Evolutionary conservation across 2,888 invertebrate species (phyloP), one percentile per base, ranked within the genome.

Genomic region (Trissolcus brochymenae): DNA sequence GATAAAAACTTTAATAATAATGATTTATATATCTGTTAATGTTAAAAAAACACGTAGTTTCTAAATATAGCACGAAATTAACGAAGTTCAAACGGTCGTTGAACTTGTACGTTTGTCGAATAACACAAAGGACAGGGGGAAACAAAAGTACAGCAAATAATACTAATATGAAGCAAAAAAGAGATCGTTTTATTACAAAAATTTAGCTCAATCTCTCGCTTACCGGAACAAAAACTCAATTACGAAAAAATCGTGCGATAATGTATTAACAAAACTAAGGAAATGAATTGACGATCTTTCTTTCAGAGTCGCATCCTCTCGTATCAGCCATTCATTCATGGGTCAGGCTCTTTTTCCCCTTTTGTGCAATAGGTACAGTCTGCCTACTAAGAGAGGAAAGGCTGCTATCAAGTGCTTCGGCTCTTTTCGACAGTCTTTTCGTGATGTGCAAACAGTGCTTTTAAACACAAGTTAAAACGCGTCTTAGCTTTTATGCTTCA

Each of bases 291-390:
- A 85, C 87, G 82, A 88, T 88, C 84, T 88, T 87, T 87, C 87
- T 88, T 88, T 88, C 88, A 88, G 88, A 89, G 86, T 86, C 86
- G 85, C 89, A 88, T 87, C 88, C 89, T 84, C 87, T 89, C 86
- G 88, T 88, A 87, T 86, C 89, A 86, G 84, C 88, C 85, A 88
- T 89, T 88, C 88, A 89, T 88, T 88, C 89, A 85, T 89, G 89
- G 89, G 87, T 88, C 89, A 89, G 87, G 88, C 87, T 88, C 88
- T 86, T 88, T 88, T 88, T 89, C 88, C 89, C 89, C 87, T 88
- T 88, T 89, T 88, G 89, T 84, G 87, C 88, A 88, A 88, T 89
- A 89, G 89, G 88, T 89, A 89, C 85, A 86, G 80, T 82, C 72
- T 78, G 82, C 80, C 79, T 76, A 76, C 81, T 76, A 64, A 78